These are phyloP conservation scores for Catostomus latipinnis DNA, from an alignment of 2,797 vertebrate species.

Conservation along the genomic window DNA sequence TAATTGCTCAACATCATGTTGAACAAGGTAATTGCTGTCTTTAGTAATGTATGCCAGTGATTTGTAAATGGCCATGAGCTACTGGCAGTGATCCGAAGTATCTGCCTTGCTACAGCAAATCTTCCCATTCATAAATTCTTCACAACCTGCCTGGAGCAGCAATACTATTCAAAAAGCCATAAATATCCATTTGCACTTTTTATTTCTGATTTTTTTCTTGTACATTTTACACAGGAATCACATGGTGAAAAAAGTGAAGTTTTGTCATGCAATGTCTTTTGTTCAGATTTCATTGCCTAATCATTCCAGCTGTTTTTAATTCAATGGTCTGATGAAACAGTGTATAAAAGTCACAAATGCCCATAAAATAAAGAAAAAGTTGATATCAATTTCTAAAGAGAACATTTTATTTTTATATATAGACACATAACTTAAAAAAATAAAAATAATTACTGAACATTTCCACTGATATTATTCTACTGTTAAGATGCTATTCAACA, in stretches of 20 bases:
- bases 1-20: constrained; percentile 28
- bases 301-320: constrained; percentile 27
- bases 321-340: constrained; percentile 37
- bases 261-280: constrained; percentile 16
- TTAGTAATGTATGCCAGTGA: constrained; percentile 34
- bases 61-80: constrained; percentile 42
- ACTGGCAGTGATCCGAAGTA: constrained; percentile 8
- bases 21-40: constrained; percentile 42
- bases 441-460: too few relatives aligned
- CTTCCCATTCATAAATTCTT: constrained; percentile 23
- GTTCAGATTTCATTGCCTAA: constrained; percentile 29
- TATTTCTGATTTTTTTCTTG: neutral
- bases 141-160: constrained; percentile 32
- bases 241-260: constrained; percentile 20
- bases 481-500: neutral
- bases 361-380: constrained; percentile 13
- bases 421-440: too few relatives aligned
- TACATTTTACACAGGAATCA: constrained; percentile 26
- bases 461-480: too few relatives aligned
- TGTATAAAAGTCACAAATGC: constrained; percentile 42
- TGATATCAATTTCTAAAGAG: too few relatives aligned
- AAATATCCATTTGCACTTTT: neutral
- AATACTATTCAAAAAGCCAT: constrained; percentile 25
- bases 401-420: too few relatives aligned
- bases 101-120: constrained; percentile 7